Conservation (phyloP, 1,140 invertebrate genomes). For the Dendroctonus ponderosae region DNA sequence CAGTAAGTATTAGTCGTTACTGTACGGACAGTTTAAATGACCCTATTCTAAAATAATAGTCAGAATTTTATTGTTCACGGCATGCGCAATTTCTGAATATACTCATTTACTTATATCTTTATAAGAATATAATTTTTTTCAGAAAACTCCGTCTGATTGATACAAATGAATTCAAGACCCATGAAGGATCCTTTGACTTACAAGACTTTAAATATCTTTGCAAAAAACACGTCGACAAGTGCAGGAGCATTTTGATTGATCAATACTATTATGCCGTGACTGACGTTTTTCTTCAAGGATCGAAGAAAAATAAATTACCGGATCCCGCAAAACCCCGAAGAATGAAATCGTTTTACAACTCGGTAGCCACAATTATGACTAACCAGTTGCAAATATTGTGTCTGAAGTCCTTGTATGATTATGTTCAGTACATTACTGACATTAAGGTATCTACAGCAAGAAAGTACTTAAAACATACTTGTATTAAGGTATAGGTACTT, state of each 20-base stretch:
- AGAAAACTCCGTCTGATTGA: conserved; percentile 51
- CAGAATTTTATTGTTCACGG: too few species aligned
- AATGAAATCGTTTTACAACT: conserved; percentile 78
- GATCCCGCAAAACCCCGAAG: conserved; percentile 62
- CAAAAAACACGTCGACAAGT: conserved; percentile 60
- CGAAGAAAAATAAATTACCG: conserved; percentile 73
- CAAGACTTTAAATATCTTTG: conserved; percentile 59
- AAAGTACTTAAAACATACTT: too few species aligned
- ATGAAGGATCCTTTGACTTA: conserved; percentile 60
- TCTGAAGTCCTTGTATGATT: conserved; percentile 77
- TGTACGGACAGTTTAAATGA: too few species aligned
- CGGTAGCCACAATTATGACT: conserved; percentile 82
- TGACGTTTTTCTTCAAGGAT: conserved; percentile 66
- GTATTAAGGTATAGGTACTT: too few species aligned
- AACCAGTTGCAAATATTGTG: conserved; percentile 77
- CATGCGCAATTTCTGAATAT: too few species aligned
- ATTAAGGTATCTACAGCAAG: conserved; percentile 59
- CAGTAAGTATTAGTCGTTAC: too few species aligned
- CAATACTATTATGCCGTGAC: conserved; percentile 65
- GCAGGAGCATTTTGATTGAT: conserved; percentile 56
- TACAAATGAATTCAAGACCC: conserved; percentile 56
- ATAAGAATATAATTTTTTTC: conserved; percentile 26
- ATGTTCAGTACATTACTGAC: conserved; percentile 72
- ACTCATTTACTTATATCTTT: too few species aligned
- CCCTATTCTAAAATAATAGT: too few species aligned